Percentiles rank a stretch among this genome's conserved stretches.
Evolutionary conservation across 2,797 vertebrate species (phyloP).

Genomic region (Rhinophrynus dorsalis): DNA sequence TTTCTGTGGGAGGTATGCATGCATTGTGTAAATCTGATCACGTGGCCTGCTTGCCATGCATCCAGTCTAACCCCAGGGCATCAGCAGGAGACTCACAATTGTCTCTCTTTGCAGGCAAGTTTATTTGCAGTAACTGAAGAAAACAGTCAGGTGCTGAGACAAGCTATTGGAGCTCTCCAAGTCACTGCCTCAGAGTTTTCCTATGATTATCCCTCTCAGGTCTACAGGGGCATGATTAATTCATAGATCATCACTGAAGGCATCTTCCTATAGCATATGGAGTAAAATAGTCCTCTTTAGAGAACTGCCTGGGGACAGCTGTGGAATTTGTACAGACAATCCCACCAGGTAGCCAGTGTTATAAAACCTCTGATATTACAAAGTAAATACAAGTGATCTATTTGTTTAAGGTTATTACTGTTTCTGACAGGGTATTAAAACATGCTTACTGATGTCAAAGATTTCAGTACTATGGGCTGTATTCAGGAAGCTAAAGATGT

Average conservation of each 20-base stretch:
- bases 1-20: neutral
- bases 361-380: slow-evolving; percentile 69
- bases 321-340: slow-evolving; percentile 70
- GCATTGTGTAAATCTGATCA: neutral
- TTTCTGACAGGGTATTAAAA: slow-evolving; percentile 66
- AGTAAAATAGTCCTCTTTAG: slow-evolving; percentile 64
- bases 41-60: neutral
- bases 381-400: slow-evolving; percentile 69
- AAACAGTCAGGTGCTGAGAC: slow-evolving; percentile 55
- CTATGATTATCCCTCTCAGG: slow-evolving; percentile 56
- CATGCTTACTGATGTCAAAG: slow-evolving; percentile 66
- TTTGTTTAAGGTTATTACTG: slow-evolving; percentile 72
- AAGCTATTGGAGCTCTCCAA: slow-evolving; percentile 54
- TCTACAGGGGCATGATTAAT: slow-evolving; percentile 64
- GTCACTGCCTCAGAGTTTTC: slow-evolving; percentile 41
- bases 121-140: slow-evolving; percentile 45
- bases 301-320: slow-evolving; percentile 60
- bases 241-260: slow-evolving; percentile 61
- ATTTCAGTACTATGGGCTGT: slow-evolving; percentile 59
- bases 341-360: slow-evolving; percentile 66
- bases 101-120: neutral
- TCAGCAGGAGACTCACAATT: neutral
- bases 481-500: too few species aligned
- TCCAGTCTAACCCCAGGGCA: neutral
- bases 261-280: slow-evolving; percentile 56